Evolutionary conservation across 2,113 vertebrate genomes (phyloP).

Genomic region (Paramisgurnus dabryanus): DNA sequence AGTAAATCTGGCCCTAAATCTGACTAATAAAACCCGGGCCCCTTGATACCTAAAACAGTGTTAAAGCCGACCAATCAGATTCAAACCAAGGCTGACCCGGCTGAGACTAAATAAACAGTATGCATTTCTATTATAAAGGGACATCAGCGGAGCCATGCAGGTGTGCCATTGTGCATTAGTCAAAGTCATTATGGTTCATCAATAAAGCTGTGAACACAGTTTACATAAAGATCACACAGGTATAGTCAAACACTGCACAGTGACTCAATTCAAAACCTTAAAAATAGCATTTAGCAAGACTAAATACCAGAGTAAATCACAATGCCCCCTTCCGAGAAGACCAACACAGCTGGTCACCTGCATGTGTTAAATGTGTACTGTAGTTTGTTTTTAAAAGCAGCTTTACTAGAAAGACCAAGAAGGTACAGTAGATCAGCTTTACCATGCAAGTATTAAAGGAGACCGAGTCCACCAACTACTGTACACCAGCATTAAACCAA

Average conservation of each 20-base stretch:
- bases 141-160: slow-evolving; percentile 1
- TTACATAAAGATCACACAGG: neutral
- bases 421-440: no score
- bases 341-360: no score
- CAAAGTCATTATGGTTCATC: neutral
- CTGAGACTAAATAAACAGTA: neutral
- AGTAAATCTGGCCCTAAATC: no score
- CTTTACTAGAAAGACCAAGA: no score
- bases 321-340: no score
- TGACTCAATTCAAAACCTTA: neutral
- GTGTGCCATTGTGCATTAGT: slow-evolving; percentile 1
- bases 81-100: neutral
- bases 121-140: neutral
- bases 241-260: slow-evolving; percentile 13
- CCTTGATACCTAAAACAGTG: neutral
- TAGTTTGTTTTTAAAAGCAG: no score
- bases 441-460: no score
- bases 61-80: neutral
- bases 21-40: neutral
- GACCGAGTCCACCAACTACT: no score
- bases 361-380: no score
- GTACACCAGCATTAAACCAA: no score
- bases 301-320: no score
- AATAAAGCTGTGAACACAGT: neutral
- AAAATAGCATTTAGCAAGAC: neutral